Conservation (phyloP, 1,140 invertebrate species). For the Zaprionus capensis region DNA sequence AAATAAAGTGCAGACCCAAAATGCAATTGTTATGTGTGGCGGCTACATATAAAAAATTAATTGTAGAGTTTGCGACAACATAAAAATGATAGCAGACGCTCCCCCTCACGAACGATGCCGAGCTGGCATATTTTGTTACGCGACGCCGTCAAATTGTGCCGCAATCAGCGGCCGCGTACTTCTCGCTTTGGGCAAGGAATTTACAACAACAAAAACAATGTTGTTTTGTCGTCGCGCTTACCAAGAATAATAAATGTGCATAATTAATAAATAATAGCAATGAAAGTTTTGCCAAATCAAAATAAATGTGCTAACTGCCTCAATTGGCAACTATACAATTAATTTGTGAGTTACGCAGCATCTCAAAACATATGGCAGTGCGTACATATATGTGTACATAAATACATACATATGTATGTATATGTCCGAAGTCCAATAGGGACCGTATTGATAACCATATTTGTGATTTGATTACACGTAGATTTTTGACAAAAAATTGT, state of each 20-base stretch:
- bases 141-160: constrained; percentile 68
- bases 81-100: constrained; percentile 77
- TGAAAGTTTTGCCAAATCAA: neutral
- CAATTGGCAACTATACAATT: constrained; percentile 5
- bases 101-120: constrained; percentile 69
- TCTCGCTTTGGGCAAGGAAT: constrained; percentile 61
- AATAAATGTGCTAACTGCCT: constrained; percentile 5
- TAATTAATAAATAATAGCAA: constrained; percentile 18
- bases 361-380: constrained; percentile 51
- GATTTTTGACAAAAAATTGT: constrained; percentile 23
- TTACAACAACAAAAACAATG: constrained; percentile 77
- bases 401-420: constrained; percentile 38
- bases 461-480: constrained; percentile 48
- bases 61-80: constrained; percentile 53
- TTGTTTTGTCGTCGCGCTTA: constrained; percentile 46
- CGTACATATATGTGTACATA: constrained; percentile 12
- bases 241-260: constrained; percentile 39
- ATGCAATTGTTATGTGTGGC: constrained; percentile 10
- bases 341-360: constrained; percentile 36
- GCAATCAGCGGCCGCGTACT: constrained; percentile 63
- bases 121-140: constrained; percentile 77
- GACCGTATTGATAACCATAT: constrained; percentile 52
- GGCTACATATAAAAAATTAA: constrained; percentile 43
- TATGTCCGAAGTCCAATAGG: constrained; percentile 53
- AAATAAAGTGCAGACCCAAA: constrained; percentile 9